These are phyloP conservation scores for Anarhynchus alexandrinus DNA, from an alignment of 2,113 vertebrate genomes.

Conservation along the genomic window DNA sequence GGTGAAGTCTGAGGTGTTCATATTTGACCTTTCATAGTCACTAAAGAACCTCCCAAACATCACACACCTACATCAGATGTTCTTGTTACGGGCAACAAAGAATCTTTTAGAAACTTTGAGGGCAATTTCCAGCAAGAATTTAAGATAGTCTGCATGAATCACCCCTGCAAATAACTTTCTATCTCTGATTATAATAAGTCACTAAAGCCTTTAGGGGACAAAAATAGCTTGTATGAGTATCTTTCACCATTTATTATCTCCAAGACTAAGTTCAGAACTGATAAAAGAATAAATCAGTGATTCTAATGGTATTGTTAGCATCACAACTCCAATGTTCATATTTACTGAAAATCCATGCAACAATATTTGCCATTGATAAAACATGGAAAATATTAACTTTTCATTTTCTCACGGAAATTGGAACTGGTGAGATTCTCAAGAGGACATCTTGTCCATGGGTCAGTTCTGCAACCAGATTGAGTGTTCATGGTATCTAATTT, in stretches of 20 bases:
- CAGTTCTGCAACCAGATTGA: neutral
- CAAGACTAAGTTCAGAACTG: neutral
- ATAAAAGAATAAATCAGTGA: neutral
- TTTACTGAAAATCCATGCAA: neutral
- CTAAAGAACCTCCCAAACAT: neutral
- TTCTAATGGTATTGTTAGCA: fast-evolving
- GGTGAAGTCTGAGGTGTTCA: neutral
- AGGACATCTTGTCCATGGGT: neutral
- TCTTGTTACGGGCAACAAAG: neutral
- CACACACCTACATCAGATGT: neutral
- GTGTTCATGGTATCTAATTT: neutral
- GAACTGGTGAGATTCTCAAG: neutral
- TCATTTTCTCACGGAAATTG: neutral
- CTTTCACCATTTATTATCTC: neutral
- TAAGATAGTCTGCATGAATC: neutral
- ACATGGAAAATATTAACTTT: neutral
- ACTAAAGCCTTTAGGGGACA: neutral
- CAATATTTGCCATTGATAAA: neutral
- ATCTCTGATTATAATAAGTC: neutral
- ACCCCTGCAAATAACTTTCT: neutral
- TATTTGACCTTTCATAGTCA: neutral
- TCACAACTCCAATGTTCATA: neutral
- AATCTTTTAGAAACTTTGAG: neutral
- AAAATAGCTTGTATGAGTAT: neutral
- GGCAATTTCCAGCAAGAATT: neutral